Conservation (phyloP, 2,113 vertebrate genomes). For the Microcebus griseorufus region DNA sequence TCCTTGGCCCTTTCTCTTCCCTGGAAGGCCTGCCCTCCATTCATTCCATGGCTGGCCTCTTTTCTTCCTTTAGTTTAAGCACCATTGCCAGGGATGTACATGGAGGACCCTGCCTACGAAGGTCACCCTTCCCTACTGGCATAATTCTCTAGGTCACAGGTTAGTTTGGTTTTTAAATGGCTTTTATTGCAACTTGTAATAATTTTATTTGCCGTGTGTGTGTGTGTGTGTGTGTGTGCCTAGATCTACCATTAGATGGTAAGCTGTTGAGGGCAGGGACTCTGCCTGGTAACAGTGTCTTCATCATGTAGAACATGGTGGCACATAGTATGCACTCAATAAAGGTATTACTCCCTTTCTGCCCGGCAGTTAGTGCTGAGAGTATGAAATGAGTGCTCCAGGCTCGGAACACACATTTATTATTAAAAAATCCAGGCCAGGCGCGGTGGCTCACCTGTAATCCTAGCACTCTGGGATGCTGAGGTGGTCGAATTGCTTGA, state of each 20-base stretch:
- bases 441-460: too few species aligned
- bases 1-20: neutral
- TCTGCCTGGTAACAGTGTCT: neutral
- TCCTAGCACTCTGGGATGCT: too few species aligned
- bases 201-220: neutral
- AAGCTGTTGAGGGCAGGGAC: neutral
- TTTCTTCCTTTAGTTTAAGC: neutral
- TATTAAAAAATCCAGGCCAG: constrained; percentile 74
- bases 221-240: too few species aligned
- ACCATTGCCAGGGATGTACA: neutral
- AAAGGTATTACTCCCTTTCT: constrained; percentile 72
- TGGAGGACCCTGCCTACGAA: neutral
- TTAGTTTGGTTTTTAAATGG: neutral
- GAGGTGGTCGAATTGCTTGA: too few species aligned
- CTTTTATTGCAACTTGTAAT: neutral
- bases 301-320: neutral
- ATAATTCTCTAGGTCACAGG: neutral
- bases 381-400: constrained; percentile 81
- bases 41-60: neutral
- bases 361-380: constrained; percentile 81
- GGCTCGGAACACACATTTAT: constrained; percentile 81
- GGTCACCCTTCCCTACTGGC: neutral
- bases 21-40: neutral
- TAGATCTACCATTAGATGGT: neutral
- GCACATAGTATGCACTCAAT: neutral